Percentiles rank a stretch among this genome's conserved stretches.
These are phyloP conservation scores for Cancer borealis DNA, from an alignment of 2,888 invertebrate genomes.

Conservation along the genomic window DNA sequence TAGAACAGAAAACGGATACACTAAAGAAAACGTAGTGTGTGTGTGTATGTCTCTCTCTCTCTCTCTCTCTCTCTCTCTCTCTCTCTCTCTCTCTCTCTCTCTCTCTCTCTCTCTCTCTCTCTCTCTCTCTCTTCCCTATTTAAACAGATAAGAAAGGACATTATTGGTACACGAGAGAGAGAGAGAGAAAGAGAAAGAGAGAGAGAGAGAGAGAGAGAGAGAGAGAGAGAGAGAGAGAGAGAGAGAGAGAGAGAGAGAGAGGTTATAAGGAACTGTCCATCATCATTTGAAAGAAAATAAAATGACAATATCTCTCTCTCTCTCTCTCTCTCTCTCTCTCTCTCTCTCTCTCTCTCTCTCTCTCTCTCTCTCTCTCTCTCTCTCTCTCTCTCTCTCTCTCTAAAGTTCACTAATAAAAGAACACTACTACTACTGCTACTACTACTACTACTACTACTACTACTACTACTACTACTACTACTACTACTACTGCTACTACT, in stretches of 20 bases:
- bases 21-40: not conserved
- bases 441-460: constrained; percentile 48
- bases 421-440: constrained; percentile 13
- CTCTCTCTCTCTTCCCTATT: not conserved
- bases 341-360: constrained; percentile 20
- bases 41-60: not conserved
- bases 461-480: constrained; percentile 42
- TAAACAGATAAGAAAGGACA: not conserved
- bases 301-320: not conserved
- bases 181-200: constrained; percentile 50
- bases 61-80: constrained; percentile 26
- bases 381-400: not conserved
- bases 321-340: not conserved
- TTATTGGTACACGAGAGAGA: not conserved
- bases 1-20: not conserved
- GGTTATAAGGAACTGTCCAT: constrained; percentile 55
- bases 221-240: constrained; percentile 41
- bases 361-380: constrained; percentile 17
- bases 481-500: constrained; percentile 31
- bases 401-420: too few relatives aligned
- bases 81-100: not conserved
- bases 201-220: constrained; percentile 46
- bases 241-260: too few relatives aligned
- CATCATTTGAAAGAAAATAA: constrained; percentile 2
- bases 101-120: not conserved